Evolutionary conservation across 2,113 vertebrate genomes (phyloP).

Genomic region (Onychostoma macrolepis): DNA sequence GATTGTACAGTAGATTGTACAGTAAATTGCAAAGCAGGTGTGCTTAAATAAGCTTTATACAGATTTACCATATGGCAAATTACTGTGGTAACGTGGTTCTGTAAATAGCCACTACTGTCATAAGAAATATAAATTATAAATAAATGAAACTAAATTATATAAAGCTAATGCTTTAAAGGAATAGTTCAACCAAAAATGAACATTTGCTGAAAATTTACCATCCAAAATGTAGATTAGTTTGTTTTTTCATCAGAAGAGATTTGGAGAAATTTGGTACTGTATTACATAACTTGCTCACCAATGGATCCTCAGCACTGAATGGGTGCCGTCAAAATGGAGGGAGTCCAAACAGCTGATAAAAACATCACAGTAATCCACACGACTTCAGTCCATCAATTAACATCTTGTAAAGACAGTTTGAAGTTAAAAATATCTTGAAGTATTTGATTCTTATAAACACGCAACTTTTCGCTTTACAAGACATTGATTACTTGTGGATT

Average conservation of each 20-base stretch:
- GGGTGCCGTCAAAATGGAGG: background rate
- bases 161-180: background rate
- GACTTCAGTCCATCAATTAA: too few relatives aligned
- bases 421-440: background rate
- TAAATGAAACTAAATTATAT: background rate
- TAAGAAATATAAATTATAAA: background rate
- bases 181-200: too few relatives aligned
- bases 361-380: too few relatives aligned
- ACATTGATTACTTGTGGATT: too few relatives aligned
- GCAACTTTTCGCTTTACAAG: background rate
- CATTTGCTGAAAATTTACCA: too few relatives aligned
- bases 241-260: too few relatives aligned
- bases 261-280: too few relatives aligned
- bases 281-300: too few relatives aligned
- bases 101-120: background rate
- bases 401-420: too few relatives aligned
- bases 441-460: background rate
- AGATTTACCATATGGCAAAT: background rate
- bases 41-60: background rate
- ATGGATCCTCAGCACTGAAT: background rate
- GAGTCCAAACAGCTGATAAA: background rate
- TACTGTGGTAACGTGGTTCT: background rate
- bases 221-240: too few relatives aligned
- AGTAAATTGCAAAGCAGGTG: background rate
- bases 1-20: background rate